Base-by-base conservation (phyloP, 2,888 invertebrate genomes). In the Zele albiditarsus region DNA sequence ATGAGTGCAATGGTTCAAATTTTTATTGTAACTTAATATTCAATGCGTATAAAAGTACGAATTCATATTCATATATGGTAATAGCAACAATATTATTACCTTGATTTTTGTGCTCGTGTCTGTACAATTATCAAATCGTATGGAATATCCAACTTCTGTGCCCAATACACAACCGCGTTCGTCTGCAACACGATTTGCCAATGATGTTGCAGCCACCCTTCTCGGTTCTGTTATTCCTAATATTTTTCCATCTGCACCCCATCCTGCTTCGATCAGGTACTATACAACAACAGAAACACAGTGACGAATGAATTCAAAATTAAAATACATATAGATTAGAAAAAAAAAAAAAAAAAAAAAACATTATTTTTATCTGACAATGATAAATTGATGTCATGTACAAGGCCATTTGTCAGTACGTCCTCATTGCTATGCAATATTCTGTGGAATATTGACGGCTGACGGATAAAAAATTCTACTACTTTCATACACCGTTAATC, bases 191-290 rank as follows among this genome's bases (percentile, higher is more conserved):
- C 98, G 92, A 77, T 92, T 92, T 0, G 98, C 98, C 23, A 98
- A 91, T 31, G 97, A 93, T 66, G 97, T 94, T 0, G 97, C 97
- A 0, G 98, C 97, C 0, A 98, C 94, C 73, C 98, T 92, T 12
- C 98, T 91, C 0, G 99, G 98, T 88, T 99, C 97, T 2, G 98
- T 97, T 77, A 99, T 93, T 63, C 95, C 97, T 69, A 99, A 94
- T 76, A 93, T 91, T 81, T 91, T 90, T 69, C 95, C 95, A 71
- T 95, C 94, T 14, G 92, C 89, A 65, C 93, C 91, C 96, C 96
- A 97, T 84, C 96, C 96, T 76, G 94, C 93, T 88, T 99, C 98
- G 81, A 94, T 90, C 28, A 99, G 91, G 86, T 98, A 99, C 95
- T 99, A 92, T 20, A 76, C 8, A 74, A 79, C 28, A 53, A 46